These are phyloP conservation scores for Origma solitaria DNA, from an alignment of 2,113 vertebrate genomes.

Conservation along the genomic window DNA sequence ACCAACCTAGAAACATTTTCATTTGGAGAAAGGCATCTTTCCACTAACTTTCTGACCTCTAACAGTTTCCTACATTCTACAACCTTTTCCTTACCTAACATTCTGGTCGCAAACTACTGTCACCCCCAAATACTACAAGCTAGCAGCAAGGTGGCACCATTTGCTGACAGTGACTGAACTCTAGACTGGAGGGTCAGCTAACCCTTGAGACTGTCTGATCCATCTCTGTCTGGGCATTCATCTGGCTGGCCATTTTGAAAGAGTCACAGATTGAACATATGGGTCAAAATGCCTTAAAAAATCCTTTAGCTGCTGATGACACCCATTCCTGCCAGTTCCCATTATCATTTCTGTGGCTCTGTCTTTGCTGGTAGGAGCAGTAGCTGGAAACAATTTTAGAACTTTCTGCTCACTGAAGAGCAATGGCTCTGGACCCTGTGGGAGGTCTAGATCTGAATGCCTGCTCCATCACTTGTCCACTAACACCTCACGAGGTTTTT, in stretches of 20 bases:
- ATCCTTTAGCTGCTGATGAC: not conserved
- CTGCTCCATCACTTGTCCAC: not conserved
- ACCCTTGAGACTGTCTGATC: not conserved
- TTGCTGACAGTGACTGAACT: conserved; percentile 5
- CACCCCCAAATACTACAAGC: conserved; percentile 17
- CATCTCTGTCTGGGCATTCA: not conserved
- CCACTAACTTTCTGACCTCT: conserved; percentile 29
- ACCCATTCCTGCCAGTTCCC: not conserved
- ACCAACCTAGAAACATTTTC: conserved; percentile 18
- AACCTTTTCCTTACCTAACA: conserved; percentile 46
- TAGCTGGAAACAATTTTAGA: not conserved
- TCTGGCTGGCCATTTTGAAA: not conserved
- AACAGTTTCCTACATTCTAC: conserved; percentile 58
- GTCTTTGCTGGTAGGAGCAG: not conserved
- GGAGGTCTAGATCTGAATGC: not conserved
- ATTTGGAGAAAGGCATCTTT: conserved; percentile 2
- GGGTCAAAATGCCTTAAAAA: not conserved
- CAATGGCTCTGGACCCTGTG: not conserved
- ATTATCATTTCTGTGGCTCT: not conserved
- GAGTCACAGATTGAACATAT: not conserved
- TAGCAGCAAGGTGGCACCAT: conserved; percentile 13
- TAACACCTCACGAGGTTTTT: not conserved
- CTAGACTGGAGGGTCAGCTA: not conserved
- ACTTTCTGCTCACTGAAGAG: not conserved
- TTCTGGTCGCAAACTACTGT: conserved; percentile 38